Conservation (phyloP, 2,888 invertebrate genomes). For the Macaria notata region DNA sequence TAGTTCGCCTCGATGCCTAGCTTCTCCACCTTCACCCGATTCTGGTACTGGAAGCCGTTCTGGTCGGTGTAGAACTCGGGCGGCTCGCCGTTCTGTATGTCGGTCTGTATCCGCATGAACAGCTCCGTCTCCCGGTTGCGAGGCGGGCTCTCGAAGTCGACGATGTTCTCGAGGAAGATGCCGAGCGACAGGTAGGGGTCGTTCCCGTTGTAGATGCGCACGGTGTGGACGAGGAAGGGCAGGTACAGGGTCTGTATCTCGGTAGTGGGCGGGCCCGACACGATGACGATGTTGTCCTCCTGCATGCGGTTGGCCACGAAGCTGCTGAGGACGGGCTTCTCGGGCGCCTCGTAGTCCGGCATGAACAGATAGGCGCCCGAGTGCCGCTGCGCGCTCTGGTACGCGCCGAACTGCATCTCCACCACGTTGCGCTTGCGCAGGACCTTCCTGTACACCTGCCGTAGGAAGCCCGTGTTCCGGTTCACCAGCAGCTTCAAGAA, state of each 20-base stretch:
- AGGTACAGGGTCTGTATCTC: conserved; percentile 92
- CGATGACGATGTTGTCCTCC: conserved; percentile 87
- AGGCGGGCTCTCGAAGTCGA: conserved; percentile 93
- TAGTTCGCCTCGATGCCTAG: conserved; percentile 97
- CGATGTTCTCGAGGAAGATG: conserved; percentile 90
- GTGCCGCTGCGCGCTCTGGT: conserved; percentile 94
- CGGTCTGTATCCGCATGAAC: conserved; percentile 94
- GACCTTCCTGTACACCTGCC: conserved; percentile 89
- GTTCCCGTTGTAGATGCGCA: conserved; percentile 89
- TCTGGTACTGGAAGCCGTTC: conserved; percentile 96
- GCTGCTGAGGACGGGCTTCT: conserved; percentile 89
- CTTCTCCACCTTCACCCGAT: conserved; percentile 88
- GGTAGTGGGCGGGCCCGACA: conserved; percentile 92
- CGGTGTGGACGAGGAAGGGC: conserved; percentile 89
- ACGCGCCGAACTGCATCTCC: conserved; percentile 92
- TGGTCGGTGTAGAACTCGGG: conserved; percentile 95
- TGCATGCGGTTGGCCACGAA: conserved; percentile 82
- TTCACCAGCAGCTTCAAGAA: conserved; percentile 90
- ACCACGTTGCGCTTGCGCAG: conserved; percentile 89
- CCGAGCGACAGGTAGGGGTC: conserved; percentile 86
- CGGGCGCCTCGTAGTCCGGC: conserved; percentile 92
- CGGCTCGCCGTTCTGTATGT: conserved; percentile 90
- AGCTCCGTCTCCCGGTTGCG: conserved; percentile 95
- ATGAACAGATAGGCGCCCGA: conserved; percentile 99
- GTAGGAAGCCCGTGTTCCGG: conserved; percentile 91